A percentile compares a stretch with the other conserved stretches of the same genome.
Conservation (phyloP, 1,140 invertebrate genomes). For the Conopomorpha cramerella region DNA sequence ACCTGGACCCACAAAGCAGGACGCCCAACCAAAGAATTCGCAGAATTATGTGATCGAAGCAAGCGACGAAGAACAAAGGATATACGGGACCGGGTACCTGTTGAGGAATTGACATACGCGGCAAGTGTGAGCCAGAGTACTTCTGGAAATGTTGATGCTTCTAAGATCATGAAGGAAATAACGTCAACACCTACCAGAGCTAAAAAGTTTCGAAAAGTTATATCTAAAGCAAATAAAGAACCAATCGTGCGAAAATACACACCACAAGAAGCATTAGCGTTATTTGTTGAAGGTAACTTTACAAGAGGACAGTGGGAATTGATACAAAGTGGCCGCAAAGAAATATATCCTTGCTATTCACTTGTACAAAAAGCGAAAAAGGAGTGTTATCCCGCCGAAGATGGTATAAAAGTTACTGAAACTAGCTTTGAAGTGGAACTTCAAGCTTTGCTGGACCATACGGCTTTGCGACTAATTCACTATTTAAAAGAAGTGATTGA, state of each 20-base stretch:
- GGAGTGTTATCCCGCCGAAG: conserved; percentile 18
- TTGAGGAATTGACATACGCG: no score
- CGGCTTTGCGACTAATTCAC: conserved; percentile 7
- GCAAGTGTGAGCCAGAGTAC: conserved; percentile 10
- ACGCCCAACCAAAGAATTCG: no score
- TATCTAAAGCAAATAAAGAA: conserved; percentile 2
- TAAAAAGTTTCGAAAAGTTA: conserved; percentile 5
- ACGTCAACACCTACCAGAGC: conserved; percentile 10
- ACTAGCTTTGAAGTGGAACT: conserved; percentile 20
- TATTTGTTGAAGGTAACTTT: conserved; percentile 18
- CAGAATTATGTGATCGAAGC: no score
- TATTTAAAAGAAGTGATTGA: no score
- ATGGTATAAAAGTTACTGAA: conserved; percentile 13
- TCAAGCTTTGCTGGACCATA: conserved; percentile 23
- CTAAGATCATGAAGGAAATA: conserved; percentile 12
- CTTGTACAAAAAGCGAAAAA: conserved; percentile 13
- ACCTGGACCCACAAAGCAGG: no score
- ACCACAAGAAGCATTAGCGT: no score
- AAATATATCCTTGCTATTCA: no score
- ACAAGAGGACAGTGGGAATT: conserved; percentile 19
- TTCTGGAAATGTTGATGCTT: conserved; percentile 8
- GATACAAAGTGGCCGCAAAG: no score
- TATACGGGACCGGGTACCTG: no score
- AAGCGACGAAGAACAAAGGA: no score
- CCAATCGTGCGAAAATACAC: conserved; percentile 10